Base-by-base conservation (phyloP, 2,888 invertebrate species). In the Trissolcus brochymenae region DNA sequence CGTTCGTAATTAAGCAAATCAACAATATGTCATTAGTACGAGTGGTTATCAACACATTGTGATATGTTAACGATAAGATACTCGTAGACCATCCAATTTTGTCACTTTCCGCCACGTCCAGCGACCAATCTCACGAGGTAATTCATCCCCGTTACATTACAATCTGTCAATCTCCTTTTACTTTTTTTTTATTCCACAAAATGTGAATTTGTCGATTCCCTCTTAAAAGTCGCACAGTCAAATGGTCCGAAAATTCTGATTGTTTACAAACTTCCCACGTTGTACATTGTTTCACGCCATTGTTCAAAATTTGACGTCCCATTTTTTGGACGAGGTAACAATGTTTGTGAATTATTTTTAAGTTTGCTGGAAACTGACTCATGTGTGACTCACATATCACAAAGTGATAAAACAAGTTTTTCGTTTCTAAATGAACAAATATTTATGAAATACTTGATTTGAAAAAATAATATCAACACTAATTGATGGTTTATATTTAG, bases 41-140 rank as follows among this genome's bases (percentile, higher is more conserved):
- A 64, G 40, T 57, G 64, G 71, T 71, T 71, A 71, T 71, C 64
- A 71, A 53, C 70, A 62, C n/a, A 64, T 71, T 50, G 57, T 71
- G 64, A 71, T 71, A 70, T 68, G 62, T 70, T 62, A 62, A 54
- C 43, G 70, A 70, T 70, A 70, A 70, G 62, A 41, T 41, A 56
- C 56, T 50, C n/a, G 16, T 70, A 17, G 62, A 56, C 49, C 54
- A 13, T 17, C 19, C 13, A 25, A 51, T 41, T 21, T 19, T 9
- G 13, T 67, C 17, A 43, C 43, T 35, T 11, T 35, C 9, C 35
- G 35, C 35, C 9, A 35, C 35, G 2, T 11, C 9, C 9, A 35
- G 11, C 46, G 14, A 46, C 46, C 16, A n/a, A 14, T 16, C 14
- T 46, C 14, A 16, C 14, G 14, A 16, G 16, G 46, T 46, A 51